phyloP scores from a whole-genome alignment of 2,797 vertebrate genomes.

The Harpagifer antarcticus region DNA sequence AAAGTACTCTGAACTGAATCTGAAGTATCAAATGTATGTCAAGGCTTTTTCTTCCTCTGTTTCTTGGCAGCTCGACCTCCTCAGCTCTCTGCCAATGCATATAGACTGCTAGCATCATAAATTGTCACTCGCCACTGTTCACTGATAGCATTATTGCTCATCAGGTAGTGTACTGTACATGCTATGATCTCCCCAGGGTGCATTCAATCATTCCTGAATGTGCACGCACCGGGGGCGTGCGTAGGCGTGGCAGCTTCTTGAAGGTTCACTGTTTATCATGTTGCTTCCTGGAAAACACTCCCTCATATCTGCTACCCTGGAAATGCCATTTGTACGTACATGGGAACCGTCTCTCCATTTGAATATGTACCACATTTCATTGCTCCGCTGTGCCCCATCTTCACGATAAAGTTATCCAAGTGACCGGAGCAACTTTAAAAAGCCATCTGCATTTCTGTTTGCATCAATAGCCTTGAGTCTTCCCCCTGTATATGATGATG shows the following conservation, averaged over 20 bases:
- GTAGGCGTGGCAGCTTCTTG: conserved; percentile 34
- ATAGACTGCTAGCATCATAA: conserved; percentile 60
- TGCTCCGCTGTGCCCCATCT: conserved; percentile 73
- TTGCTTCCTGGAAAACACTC: conserved; percentile 57
- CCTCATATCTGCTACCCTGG: conserved; percentile 67
- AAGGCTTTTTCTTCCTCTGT: conserved; percentile 23
- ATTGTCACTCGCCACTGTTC: conserved; percentile 38
- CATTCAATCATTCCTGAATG: conserved; percentile 28
- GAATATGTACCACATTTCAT: conserved; percentile 78
- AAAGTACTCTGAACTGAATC: too few species aligned
- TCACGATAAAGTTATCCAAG: conserved; percentile 69
- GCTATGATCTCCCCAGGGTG: conserved; percentile 32
- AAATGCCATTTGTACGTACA: conserved; percentile 77
- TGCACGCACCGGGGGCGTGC: conserved; percentile 20
- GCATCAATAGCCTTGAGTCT: conserved; percentile 54
- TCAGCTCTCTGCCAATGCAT: conserved; percentile 65
- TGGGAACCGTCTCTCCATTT: conserved; percentile 68
- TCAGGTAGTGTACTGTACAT: conserved; percentile 35
- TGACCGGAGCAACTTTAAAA: conserved; percentile 70
- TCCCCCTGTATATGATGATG: conserved; percentile 71
- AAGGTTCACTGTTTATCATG: conserved; percentile 58
- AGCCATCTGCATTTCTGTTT: conserved; percentile 80
- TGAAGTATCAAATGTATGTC: neutral
- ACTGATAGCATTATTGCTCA: conserved; percentile 37
- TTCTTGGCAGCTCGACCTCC: conserved; percentile 36